These are phyloP conservation scores for Pheosia gnoma DNA, from an alignment of 2,888 invertebrate genomes.

Conservation along the genomic window DNA sequence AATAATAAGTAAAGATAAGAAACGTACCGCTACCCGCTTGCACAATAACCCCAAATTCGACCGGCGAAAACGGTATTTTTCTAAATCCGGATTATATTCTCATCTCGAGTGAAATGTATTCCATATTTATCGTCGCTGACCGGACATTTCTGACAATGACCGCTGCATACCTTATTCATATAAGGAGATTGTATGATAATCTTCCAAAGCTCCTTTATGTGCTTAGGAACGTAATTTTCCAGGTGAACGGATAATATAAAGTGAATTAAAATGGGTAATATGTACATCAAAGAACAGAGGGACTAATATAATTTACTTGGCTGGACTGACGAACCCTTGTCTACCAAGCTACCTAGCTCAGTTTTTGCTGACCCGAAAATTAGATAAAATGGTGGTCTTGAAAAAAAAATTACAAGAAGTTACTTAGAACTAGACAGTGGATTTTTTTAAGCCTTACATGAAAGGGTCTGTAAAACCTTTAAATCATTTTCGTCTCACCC, in stretches of 20 bases:
- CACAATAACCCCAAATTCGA: constrained; percentile 33
- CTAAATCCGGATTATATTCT: constrained; percentile 75
- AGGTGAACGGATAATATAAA: constrained; percentile 34
- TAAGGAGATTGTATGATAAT: constrained; percentile 57
- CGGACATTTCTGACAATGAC: constrained; percentile 71
- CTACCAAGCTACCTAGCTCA: background rate
- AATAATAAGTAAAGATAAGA: no score
- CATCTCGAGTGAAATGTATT: constrained; percentile 71
- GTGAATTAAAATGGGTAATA: constrained; percentile 27
- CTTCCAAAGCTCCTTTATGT: constrained; percentile 44
- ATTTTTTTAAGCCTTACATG: no score
- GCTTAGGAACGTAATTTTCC: constrained; percentile 51
- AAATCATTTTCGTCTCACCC: no score
- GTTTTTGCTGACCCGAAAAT: background rate
- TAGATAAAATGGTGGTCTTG: no score
- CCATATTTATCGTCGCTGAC: constrained; percentile 75
- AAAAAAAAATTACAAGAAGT: no score
- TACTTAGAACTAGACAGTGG: no score
- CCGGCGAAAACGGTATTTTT: constrained; percentile 54
- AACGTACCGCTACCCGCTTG: constrained; percentile 27
- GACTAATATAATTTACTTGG: constrained; percentile 16
- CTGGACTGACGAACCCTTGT: background rate
- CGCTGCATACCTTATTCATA: constrained; percentile 52
- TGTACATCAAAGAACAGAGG: constrained; percentile 16
- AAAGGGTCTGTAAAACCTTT: no score